Conservation (phyloP, 1,140 invertebrate species). For the Drosophila equinoxialis region DNA sequence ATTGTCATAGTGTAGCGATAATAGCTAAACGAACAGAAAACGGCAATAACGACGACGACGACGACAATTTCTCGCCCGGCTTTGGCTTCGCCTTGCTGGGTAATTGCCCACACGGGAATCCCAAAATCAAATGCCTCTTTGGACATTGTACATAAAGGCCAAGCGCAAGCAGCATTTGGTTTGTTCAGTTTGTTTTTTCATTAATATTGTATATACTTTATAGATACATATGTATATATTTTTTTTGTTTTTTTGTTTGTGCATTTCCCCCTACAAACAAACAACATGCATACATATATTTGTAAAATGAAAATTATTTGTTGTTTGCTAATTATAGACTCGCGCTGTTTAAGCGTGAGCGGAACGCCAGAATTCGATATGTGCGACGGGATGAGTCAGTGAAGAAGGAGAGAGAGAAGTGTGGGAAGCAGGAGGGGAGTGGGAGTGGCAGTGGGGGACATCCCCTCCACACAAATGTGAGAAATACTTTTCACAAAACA, state of each 20-base stretch:
- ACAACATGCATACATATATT: slow-evolving; percentile 25
- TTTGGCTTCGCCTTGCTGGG: slow-evolving; percentile 45
- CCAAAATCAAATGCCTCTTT: slow-evolving; percentile 53
- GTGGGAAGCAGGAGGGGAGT: not conserved
- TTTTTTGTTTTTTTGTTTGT: not conserved
- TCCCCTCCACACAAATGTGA: not conserved
- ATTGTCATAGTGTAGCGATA: slow-evolving; percentile 54
- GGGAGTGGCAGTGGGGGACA: not conserved
- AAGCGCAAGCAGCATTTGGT: slow-evolving; percentile 10
- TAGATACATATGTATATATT: not conserved
- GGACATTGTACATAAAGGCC: slow-evolving; percentile 38
- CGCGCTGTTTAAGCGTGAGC: slow-evolving; percentile 7
- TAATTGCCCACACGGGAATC: slow-evolving; percentile 77
- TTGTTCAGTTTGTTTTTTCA: slow-evolving; percentile 13
- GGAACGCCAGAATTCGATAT: slow-evolving; percentile 3
- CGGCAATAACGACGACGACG: slow-evolving; percentile 15
- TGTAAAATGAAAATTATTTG: slow-evolving; percentile 31
- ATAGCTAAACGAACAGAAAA: slow-evolving; percentile 27
- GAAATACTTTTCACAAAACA: slow-evolving; percentile 14
- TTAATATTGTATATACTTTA: slow-evolving; percentile 17
- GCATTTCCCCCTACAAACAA: slow-evolving; percentile 7
- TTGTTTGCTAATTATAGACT: slow-evolving; percentile 40
- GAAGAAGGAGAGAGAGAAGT: not conserved
- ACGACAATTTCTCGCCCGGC: slow-evolving; percentile 17
- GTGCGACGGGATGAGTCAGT: slow-evolving; percentile 7